A percentile compares a stretch with the other conserved stretches of the same genome.
phyloP scores from a whole-genome alignment of 2,888 invertebrate species.

The Embidobia sp. region DNA sequence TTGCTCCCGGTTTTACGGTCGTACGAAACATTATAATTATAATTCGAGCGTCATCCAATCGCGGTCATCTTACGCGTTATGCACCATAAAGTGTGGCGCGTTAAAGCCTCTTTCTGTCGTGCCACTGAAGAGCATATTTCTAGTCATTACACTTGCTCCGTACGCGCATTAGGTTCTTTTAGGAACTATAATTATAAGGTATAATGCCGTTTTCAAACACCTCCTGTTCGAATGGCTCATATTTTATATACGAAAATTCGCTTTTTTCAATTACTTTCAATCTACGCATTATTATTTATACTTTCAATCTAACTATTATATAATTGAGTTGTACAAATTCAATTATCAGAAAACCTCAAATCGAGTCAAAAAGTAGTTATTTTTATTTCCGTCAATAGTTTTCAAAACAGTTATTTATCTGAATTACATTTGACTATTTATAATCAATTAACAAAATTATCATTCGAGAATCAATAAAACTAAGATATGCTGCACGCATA shows the following conservation, averaged over 20 bases:
- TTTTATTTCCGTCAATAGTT: too few relatives aligned
- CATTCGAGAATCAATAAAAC: too few relatives aligned
- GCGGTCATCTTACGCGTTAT: conserved; percentile 62
- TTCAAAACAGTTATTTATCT: too few relatives aligned
- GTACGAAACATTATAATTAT: conserved; percentile 62
- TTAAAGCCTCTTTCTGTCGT: conserved; percentile 56
- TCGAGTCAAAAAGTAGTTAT: too few relatives aligned
- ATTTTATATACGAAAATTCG: conserved; percentile 52
- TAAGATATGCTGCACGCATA: too few relatives aligned
- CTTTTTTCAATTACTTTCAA: conserved; percentile 54
- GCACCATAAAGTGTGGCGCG: conserved; percentile 61
- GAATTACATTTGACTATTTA: too few relatives aligned
- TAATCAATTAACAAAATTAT: too few relatives aligned
- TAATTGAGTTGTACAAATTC: too few relatives aligned
- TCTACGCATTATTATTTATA: neutral
- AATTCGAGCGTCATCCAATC: conserved; percentile 63
- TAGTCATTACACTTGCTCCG: conserved; percentile 54
- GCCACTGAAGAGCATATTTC: conserved; percentile 52
- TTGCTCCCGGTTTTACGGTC: conserved; percentile 62
- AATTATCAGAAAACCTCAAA: too few relatives aligned
- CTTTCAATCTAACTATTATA: too few relatives aligned
- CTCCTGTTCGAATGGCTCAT: conserved; percentile 50
- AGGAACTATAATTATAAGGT: conserved; percentile 59
- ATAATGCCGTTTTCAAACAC: conserved; percentile 52
- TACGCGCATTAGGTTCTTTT: conserved; percentile 53